phyloP scores from a whole-genome alignment of 2,797 vertebrate genomes.

The Ctenopoma kingsleyae region DNA sequence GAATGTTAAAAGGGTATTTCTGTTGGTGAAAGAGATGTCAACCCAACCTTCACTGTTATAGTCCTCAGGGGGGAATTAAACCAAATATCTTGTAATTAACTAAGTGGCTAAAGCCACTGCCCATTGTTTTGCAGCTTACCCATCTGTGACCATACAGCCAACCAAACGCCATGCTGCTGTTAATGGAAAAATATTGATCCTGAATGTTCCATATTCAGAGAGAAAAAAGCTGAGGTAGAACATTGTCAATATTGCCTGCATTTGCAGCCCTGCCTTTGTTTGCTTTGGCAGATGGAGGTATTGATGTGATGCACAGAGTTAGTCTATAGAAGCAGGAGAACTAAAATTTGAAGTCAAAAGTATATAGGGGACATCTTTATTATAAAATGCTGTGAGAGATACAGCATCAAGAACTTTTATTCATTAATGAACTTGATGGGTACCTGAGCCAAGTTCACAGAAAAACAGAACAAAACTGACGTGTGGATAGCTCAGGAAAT shows the following conservation, averaged over 20 bases:
- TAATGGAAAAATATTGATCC: slow-evolving; percentile 87
- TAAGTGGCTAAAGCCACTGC: slow-evolving; percentile 71
- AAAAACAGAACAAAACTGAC: not conserved
- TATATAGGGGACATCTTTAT: not conserved
- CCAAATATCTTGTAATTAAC: slow-evolving; percentile 80
- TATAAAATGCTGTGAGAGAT: not conserved
- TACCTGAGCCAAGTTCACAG: not conserved
- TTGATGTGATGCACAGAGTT: slow-evolving; percentile 48
- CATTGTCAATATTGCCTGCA: slow-evolving; percentile 57
- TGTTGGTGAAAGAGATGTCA: slow-evolving; percentile 30
- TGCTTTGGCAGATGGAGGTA: slow-evolving; percentile 55
- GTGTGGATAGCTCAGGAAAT: not conserved
- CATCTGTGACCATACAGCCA: slow-evolving; percentile 68
- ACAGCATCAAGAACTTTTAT: not conserved
- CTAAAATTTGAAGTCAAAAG: slow-evolving; percentile 5
- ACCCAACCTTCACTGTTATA: slow-evolving; percentile 16
- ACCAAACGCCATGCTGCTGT: slow-evolving; percentile 70
- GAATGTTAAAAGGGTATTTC: slow-evolving; percentile 12
- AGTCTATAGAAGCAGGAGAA: slow-evolving; percentile 14
- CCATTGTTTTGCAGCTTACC: slow-evolving; percentile 58
- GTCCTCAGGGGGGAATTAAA: slow-evolving; percentile 57
- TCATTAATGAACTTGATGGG: not conserved
- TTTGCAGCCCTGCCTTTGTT: slow-evolving; percentile 52
- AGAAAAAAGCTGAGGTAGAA: slow-evolving; percentile 31
- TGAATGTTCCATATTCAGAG: slow-evolving; percentile 74